Base-by-base conservation (phyloP, 2,113 vertebrate species). In the Mesocricetus auratus region DNA sequence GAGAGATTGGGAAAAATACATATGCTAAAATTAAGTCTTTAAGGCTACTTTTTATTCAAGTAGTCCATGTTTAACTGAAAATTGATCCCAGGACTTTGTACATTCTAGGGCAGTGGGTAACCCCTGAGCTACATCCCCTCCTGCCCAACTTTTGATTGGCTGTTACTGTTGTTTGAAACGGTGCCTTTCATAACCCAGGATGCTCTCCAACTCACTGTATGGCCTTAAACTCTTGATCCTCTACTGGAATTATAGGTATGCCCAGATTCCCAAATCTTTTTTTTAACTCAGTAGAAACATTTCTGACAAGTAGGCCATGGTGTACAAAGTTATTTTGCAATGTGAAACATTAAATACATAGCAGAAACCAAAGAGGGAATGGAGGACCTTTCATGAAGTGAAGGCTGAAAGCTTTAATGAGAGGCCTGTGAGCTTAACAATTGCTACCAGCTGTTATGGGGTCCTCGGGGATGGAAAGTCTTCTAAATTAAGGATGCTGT, bases 11-110 rank as follows among this genome's bases (percentile, higher is more conserved):
- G 13, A 71, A 92, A 81, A 94, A 56, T 45, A 69, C 45, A 33
- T 62, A 69, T 74, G 3, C 90, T 94, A 91, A 64, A 83, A 73
- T 53, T 93, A 60, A 86, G 74, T 93, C 53, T 88, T 83, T 39
- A 45, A 79, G 47, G 31, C 47, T 53, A 22, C 29, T 88, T 71
- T 77, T 69, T 86, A 39, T n/a, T 88, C 5, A 33, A 53, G 86
- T 17, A 69, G 7, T 53, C 33, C 29, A 17, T 89, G 8, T 79
- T 79, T 79, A 31, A 7, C 69, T 89, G 36, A 56, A 13, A 19
- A 42, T 74, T 26, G 13, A 89, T 31, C 47, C 26, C 69, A 42
- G 26, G n/a, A 8, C 36, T 39, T 73, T 11, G 16, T 31, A 24
- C 36, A 58, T 39, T n/a, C 68, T 50, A 58, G 24, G 22, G 36